Base-by-base conservation (phyloP, 1,140 invertebrate species). In the Lepidurus arcticus region DNA sequence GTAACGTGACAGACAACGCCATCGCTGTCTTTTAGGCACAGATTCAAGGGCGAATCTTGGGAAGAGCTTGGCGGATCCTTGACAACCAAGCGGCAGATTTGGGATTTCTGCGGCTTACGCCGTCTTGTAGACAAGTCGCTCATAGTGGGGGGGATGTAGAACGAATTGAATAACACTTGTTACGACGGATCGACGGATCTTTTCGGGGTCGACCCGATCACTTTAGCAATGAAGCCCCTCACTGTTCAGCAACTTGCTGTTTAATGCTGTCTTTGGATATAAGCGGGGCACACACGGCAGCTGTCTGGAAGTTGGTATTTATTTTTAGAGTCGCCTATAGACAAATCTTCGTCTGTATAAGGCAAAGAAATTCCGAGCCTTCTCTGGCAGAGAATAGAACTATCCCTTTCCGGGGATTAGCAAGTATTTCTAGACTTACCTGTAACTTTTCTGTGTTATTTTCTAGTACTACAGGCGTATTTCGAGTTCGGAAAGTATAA, bases 41-140 rank as follows among this genome's bases (percentile, higher is more conserved):
- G 87, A 85, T 96, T 96, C 7, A 96, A 84, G 0, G 94, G 93
- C 53, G 80, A 76, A 75, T 81, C 78, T 34, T 76, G 78, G n/a
- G 81, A 75, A 44, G 43, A 53, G 44, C n/a, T 21, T 24, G 53
- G 21, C 91, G 91, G 34, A 93, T 94, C 0, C 93, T 94, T 94
- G 82, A 94, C 94, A 81, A 95, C 94, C n/a, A 95, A 85, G 82
- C 94, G 93, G 81, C 93, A 95, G 79, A 95, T 94, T 82, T 95
- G 93, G 0, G 93, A 93, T 82, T 94, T 95, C 82, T 95, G 95
- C 1, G 93, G 94, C 81, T 95, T 95, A 11, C 94, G 86, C 0
- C 93, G 93, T 80, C 94, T 87, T 44, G 93, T 93, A 81, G 94
- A 92, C 11, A 91, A 92, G 84, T 79, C 93, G 83, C 94, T 93